These are phyloP conservation scores for Chelmon rostratus DNA, from an alignment of 2,797 vertebrate genomes.

Conservation along the genomic window DNA sequence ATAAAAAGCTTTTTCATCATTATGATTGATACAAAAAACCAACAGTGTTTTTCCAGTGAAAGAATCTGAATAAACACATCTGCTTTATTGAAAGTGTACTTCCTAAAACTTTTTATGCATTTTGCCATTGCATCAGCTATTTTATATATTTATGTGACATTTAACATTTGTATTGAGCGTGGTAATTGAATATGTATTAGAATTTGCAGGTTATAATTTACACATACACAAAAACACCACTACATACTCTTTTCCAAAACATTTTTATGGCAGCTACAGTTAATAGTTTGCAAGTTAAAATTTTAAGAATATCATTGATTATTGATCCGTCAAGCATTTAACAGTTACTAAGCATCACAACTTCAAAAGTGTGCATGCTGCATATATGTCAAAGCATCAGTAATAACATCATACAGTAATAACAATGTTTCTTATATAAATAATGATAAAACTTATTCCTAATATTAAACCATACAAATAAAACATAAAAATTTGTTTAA, in stretches of 20 bases:
- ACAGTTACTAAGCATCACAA: too few relatives aligned
- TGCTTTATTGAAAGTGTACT: neutral
- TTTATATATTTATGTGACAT: neutral
- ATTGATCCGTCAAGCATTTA: neutral
- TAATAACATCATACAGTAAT: neutral
- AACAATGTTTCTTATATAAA: neutral
- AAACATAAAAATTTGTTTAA: too few relatives aligned
- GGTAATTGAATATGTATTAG: neutral
- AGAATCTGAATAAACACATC: neutral
- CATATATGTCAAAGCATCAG: neutral
- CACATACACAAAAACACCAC: too few relatives aligned
- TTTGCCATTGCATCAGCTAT: neutral
- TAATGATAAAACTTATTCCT: too few relatives aligned
- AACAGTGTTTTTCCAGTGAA: too few relatives aligned
- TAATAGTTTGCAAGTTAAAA: too few relatives aligned
- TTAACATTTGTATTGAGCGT: neutral
- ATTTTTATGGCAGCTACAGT: too few relatives aligned
- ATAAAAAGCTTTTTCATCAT: neutral
- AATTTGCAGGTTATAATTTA: neutral
- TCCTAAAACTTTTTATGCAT: neutral
- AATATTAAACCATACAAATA: too few relatives aligned
- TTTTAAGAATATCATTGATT: too few relatives aligned
- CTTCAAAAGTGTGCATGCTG: neutral
- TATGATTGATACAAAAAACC: too few relatives aligned
- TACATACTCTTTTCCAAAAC: too few relatives aligned